phyloP scores from a whole-genome alignment of 1,140 invertebrate genomes.

The Oryctes rhinoceros region DNA sequence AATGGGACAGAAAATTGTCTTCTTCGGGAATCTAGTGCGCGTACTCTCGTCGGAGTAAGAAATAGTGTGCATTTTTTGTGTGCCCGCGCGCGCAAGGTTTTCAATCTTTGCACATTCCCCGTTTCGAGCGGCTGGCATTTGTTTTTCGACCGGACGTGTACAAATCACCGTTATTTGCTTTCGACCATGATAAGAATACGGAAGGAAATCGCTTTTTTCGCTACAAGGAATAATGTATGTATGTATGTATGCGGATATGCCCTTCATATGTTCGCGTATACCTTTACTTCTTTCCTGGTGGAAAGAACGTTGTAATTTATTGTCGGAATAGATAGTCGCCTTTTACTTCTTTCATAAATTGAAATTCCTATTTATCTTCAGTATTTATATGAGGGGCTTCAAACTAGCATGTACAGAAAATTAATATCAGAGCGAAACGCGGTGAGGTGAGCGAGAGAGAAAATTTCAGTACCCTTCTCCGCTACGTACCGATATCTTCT shows the following conservation, averaged over 20 bases:
- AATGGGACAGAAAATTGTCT: constrained; percentile 60
- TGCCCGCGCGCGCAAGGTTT: constrained; percentile 48
- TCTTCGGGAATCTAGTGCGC: constrained; percentile 45
- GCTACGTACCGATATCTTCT: too few species aligned
- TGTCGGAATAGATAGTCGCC: not conserved
- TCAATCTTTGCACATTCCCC: constrained; percentile 59
- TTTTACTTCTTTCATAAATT: too few species aligned
- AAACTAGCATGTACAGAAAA: too few species aligned
- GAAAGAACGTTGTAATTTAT: constrained; percentile 17
- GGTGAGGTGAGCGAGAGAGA: too few species aligned
- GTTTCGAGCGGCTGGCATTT: constrained; percentile 52
- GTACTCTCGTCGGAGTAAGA: constrained; percentile 47
- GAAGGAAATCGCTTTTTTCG: constrained; percentile 41
- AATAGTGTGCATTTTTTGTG: constrained; percentile 59
- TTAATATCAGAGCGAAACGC: too few species aligned
- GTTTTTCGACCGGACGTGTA: constrained; percentile 57
- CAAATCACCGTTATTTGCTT: constrained; percentile 60
- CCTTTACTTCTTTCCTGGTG: constrained; percentile 2
- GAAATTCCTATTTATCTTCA: too few species aligned
- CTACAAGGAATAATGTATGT: constrained; percentile 7
- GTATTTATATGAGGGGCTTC: too few species aligned
- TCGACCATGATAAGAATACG: constrained; percentile 58
- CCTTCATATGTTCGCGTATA: constrained; percentile 6
- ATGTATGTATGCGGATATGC: constrained; percentile 15
- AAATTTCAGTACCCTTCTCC: too few species aligned